phyloP scores from a whole-genome alignment of 2,888 invertebrate species.

The Mythimna lalbum region DNA sequence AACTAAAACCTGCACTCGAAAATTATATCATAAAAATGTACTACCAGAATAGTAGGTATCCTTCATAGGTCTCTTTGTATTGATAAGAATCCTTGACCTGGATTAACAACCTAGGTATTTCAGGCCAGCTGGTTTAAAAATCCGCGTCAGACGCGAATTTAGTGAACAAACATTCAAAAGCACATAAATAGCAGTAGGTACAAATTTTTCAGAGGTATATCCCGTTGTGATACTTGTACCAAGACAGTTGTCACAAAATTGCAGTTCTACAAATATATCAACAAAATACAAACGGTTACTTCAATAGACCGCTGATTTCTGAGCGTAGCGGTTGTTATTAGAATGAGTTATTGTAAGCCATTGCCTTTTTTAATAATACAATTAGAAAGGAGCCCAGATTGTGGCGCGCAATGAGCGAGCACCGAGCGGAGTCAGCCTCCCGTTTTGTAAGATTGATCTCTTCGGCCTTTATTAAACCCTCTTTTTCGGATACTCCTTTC shows the following conservation, averaged over 20 bases:
- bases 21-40: too few species aligned
- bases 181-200: too few species aligned
- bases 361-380: constrained; percentile 40
- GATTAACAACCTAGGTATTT: too few species aligned
- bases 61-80: too few species aligned
- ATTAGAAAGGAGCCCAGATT: constrained; percentile 42
- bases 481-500: constrained; percentile 43
- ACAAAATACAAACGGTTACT: background rate
- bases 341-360: constrained; percentile 40
- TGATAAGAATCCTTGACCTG: too few species aligned
- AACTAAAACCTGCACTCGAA: too few species aligned
- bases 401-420: constrained; percentile 23
- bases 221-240: background rate
- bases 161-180: too few species aligned
- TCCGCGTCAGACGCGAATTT: too few species aligned
- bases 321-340: constrained; percentile 36
- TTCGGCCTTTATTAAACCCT: constrained; percentile 29
- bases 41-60: too few species aligned
- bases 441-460: constrained; percentile 42
- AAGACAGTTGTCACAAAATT: background rate
- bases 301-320: background rate
- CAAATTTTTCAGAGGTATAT: too few species aligned
- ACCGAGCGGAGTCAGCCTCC: constrained; percentile 13
- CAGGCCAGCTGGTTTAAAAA: too few species aligned
- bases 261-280: background rate